Evolutionary conservation across 2,113 vertebrate genomes (phyloP).

Genomic region (Larimichthys crocea): DNA sequence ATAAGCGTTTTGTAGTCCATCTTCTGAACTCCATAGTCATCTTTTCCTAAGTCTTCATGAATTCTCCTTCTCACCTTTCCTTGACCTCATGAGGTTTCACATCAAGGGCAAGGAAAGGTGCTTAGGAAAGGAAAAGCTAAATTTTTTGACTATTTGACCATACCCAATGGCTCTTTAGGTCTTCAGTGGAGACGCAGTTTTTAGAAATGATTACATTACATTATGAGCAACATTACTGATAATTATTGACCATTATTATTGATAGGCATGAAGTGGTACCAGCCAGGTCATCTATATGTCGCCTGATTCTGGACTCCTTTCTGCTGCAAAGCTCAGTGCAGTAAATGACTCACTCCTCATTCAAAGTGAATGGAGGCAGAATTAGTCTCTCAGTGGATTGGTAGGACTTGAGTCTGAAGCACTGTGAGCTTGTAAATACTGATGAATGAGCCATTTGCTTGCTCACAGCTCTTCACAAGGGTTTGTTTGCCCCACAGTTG

Average conservation of each 20-base stretch:
- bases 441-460: conserved; percentile 31
- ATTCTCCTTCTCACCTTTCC: no score
- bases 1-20: no score
- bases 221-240: neutral
- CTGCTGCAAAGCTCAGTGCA: neutral
- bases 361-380: conserved; percentile 31
- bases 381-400: conserved; percentile 13
- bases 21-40: no score
- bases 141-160: no score
- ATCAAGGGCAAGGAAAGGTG: no score
- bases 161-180: no score
- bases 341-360: conserved; percentile 8
- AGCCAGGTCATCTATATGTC: neutral
- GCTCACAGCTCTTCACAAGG: conserved; percentile 18
- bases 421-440: conserved; percentile 17
- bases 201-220: no score
- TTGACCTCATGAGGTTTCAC: no score
- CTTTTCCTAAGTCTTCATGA: no score
- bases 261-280: neutral
- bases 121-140: no score
- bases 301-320: neutral
- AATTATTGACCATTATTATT: neutral
- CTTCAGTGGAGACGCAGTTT: no score
- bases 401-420: conserved; percentile 21
- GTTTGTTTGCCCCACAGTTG: conserved; percentile 15